Conservation (phyloP, 2,797 vertebrate species). For the Calcarius lapponicus region DNA sequence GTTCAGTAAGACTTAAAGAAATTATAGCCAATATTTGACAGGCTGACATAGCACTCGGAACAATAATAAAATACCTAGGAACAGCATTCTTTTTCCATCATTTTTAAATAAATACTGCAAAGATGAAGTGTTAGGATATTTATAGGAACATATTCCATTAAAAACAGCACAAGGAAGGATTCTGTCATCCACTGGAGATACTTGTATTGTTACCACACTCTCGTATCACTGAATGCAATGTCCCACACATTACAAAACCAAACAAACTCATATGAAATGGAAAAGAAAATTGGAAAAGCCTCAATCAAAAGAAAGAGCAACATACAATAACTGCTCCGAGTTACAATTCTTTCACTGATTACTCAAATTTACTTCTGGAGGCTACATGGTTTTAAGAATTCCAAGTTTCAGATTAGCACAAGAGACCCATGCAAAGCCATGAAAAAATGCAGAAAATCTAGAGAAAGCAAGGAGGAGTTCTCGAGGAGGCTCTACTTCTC, state of each 20-base stretch:
- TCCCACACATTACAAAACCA: neutral
- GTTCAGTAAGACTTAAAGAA: neutral
- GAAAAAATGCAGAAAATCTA: neutral
- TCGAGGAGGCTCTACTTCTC: neutral
- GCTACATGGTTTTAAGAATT: neutral
- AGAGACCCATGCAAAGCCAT: neutral
- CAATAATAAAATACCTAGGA: neutral
- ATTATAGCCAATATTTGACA: neutral
- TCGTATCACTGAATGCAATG: neutral
- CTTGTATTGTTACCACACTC: neutral
- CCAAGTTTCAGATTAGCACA: neutral
- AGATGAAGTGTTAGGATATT: neutral
- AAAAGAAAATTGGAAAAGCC: neutral
- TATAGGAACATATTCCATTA: neutral
- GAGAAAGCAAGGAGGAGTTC: neutral
- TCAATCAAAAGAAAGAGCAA: neutral
- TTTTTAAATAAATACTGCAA: neutral
- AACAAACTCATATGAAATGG: neutral
- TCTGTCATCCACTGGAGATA: neutral
- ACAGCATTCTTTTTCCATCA: fast-evolving
- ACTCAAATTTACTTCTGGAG: neutral
- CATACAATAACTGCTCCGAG: neutral
- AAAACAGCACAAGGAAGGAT: neutral
- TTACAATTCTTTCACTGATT: neutral
- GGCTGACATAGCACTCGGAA: neutral